Base-by-base conservation (phyloP, 2,888 invertebrate species). In the Orthosia cruda region DNA sequence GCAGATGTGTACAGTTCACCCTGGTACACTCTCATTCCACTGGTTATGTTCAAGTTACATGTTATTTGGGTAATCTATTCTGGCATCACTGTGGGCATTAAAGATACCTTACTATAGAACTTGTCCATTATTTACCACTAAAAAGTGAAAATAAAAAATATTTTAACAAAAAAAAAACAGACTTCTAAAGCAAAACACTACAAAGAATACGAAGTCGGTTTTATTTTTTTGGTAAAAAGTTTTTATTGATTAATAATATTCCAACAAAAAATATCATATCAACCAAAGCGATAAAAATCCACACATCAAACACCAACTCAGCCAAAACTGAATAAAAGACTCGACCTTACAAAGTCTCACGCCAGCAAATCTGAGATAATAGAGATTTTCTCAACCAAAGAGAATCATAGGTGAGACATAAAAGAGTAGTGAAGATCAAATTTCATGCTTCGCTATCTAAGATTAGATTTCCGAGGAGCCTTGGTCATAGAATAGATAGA, bases 371-470 rank as follows among this genome's bases (percentile, higher is more conserved):
- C 52, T 76, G 52, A 71, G 67, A 50, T 65, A 61, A 67, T 58
- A 16, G 23, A 58, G 65, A 64, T 67, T 74, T 49, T 72, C 50
- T 71, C 65, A 70, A 74, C 66, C 70, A 71, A 61, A 71, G 47
- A 69, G 77, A 69, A 78, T 76, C 77, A 71, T 71, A 81, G 78
- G 71, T 77, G 71, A 69, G 50, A 68, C 54, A 71, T 78, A 84
- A 84, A 81, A 76, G 67, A 61, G 67, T 73, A 70, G 57, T 76
- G 71, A 69, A 71, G 76, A 81, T 81, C 70, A 74, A 84, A 84
- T 84, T 84, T 84, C 84, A 84, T 81, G 79, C 69, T 76, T 76
- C 84, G 76, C 74, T 84, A 62, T 84, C 73, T 71, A 50, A 68
- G 70, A 84, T 81, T 69, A 76, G 71, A 74, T 84, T 78, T 70